Evolutionary conservation across 2,888 invertebrate species (phyloP).

Genomic region (Eucera pruinosa): DNA sequence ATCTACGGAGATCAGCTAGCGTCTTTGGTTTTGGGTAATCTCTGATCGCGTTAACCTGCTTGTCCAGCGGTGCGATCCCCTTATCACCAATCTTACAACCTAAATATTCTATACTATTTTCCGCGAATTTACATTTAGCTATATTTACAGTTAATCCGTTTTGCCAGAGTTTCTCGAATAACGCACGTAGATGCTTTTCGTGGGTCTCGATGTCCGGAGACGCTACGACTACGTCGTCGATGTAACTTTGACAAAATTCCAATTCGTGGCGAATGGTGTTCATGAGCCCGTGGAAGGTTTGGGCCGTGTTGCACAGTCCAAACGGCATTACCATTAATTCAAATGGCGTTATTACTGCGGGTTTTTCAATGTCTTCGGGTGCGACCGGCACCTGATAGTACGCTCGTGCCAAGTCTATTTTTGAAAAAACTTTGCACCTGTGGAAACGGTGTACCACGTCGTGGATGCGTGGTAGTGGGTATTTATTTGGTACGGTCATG

Average conservation of each 20-base stretch:
- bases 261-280: neutral
- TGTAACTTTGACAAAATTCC: neutral
- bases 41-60: neutral
- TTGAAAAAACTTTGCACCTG: neutral
- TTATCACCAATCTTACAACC: neutral
- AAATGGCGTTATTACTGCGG: neutral
- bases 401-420: neutral
- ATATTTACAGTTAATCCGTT: neutral
- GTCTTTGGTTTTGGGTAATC: neutral
- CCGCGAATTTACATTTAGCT: neutral
- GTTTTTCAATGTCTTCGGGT: neutral
- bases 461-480: neutral
- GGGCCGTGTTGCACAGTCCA: neutral
- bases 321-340: neutral
- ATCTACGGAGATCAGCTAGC: neutral
- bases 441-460: neutral
- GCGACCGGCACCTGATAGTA: neutral
- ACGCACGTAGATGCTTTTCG: neutral
- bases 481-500: neutral
- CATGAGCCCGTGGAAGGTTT: neutral
- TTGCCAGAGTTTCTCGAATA: neutral
- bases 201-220: neutral
- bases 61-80: conserved; percentile 1
- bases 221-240: neutral
- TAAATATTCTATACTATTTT: neutral